Evolutionary conservation across 2,113 vertebrate genomes (phyloP).

Genomic region (Misgurnus mizolepis): DNA sequence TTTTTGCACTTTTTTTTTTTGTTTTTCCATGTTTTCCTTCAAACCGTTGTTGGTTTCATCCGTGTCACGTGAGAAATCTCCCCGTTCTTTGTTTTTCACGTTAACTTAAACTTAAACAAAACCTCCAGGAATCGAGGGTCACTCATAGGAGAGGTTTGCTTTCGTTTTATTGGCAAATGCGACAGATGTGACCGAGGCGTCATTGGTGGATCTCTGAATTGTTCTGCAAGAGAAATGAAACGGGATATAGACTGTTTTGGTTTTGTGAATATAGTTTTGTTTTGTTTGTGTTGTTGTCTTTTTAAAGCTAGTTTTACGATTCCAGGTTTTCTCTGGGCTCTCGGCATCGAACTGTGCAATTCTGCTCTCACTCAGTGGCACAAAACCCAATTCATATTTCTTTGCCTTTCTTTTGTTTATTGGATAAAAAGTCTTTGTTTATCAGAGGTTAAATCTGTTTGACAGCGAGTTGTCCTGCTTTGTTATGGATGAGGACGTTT

Average conservation of each 20-base stretch:
- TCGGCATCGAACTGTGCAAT: neutral
- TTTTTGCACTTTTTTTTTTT: neutral
- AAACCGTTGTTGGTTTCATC: neutral
- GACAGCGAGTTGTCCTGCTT: neutral
- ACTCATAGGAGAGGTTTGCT: neutral
- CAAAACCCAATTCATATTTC: neutral
- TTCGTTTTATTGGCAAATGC: neutral
- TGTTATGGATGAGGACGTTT: neutral
- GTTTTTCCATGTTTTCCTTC: neutral
- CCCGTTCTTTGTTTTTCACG: too few relatives aligned
- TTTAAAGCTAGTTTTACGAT: conserved; percentile 39
- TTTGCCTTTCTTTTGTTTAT: neutral
- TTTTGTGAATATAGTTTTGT: neutral
- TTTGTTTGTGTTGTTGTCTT: neutral
- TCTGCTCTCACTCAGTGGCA: neutral
- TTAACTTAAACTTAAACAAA: too few relatives aligned
- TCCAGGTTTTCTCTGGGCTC: neutral
- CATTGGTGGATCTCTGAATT: neutral
- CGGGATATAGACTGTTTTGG: neutral
- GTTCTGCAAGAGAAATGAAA: neutral
- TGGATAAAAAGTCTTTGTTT: neutral
- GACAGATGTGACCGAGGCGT: neutral
- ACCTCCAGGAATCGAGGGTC: neutral
- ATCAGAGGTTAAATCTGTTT: neutral
- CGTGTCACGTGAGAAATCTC: too few relatives aligned